Evolutionary conservation across 2,888 invertebrate genomes (phyloP).

Genomic region (Hetaerina titia): DNA sequence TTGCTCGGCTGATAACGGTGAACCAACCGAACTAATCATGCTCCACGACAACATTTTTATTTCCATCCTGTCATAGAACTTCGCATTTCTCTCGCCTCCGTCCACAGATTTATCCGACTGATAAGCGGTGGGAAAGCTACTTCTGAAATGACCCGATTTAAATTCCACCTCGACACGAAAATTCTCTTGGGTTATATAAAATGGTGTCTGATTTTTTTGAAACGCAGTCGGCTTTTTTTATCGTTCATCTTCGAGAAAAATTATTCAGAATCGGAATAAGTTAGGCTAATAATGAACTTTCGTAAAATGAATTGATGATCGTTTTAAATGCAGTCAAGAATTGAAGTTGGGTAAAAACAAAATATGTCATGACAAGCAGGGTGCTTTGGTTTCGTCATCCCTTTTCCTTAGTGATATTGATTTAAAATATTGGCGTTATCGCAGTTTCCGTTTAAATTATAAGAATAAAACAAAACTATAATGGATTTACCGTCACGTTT

Average conservation of each 20-base stretch:
- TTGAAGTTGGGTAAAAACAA: not conserved
- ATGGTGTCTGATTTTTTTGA: not conserved
- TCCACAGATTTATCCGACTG: conserved; percentile 3
- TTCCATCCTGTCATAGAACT: not conserved
- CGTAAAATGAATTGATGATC: not conserved
- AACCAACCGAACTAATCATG: conserved; percentile 10
- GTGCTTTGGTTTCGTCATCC: too few relatives aligned
- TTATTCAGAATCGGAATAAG: not conserved
- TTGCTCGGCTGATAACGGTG: not conserved
- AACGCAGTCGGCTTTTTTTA: not conserved
- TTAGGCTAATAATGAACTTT: not conserved
- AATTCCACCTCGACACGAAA: conserved; percentile 1
- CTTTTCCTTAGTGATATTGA: too few relatives aligned
- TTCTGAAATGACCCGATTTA: not conserved
- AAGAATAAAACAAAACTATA: too few relatives aligned
- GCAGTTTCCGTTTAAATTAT: too few relatives aligned
- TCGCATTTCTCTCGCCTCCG: conserved; percentile 23
- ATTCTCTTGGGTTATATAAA: not conserved
- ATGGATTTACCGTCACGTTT: too few relatives aligned
- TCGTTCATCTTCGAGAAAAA: not conserved
- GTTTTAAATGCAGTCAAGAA: not conserved
- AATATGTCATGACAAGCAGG: too few relatives aligned
- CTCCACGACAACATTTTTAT: not conserved
- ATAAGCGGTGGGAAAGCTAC: conserved; percentile 6
- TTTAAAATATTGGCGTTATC: too few relatives aligned